Evolutionary conservation across 2,113 vertebrate species (phyloP).

Genomic region (Corythornis cristatus): DNA sequence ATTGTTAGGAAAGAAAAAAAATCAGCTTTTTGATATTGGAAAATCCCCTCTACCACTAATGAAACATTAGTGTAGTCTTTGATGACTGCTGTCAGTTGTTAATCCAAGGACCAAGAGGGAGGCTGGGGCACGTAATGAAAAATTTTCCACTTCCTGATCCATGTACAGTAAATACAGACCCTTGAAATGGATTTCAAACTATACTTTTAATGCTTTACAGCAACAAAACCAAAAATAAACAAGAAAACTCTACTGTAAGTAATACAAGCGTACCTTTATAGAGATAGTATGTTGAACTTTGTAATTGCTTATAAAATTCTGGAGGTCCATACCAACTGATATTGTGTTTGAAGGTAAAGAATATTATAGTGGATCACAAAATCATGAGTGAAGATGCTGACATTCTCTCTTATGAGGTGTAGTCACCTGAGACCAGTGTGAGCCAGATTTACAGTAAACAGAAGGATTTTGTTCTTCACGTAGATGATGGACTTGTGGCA

Average conservation of each 20-base stretch:
- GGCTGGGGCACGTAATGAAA: not conserved
- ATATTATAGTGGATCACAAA: not conserved
- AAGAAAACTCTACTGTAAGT: not conserved
- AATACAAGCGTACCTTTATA: not conserved
- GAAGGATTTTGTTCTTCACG: not conserved
- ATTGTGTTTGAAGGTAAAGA: not conserved
- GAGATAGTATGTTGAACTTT: not conserved
- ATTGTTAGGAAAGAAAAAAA: not conserved
- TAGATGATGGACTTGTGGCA: not conserved
- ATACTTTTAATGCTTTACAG: not conserved
- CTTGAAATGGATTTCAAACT: not conserved
- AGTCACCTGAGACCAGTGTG: not conserved
- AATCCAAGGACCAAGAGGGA: not conserved
- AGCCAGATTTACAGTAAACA: not conserved
- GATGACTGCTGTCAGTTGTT: not conserved
- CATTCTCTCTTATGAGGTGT: not conserved
- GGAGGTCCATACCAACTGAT: fast-evolving
- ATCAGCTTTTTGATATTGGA: not conserved
- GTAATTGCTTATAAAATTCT: not conserved
- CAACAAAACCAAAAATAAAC: not conserved
- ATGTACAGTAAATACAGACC: not conserved
- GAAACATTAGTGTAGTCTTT: not conserved
- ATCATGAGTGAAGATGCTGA: not conserved
- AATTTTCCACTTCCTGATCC: not conserved
- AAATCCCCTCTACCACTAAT: not conserved